Conservation (phyloP, 1,140 invertebrate species). For the Zophobas atratus region DNA sequence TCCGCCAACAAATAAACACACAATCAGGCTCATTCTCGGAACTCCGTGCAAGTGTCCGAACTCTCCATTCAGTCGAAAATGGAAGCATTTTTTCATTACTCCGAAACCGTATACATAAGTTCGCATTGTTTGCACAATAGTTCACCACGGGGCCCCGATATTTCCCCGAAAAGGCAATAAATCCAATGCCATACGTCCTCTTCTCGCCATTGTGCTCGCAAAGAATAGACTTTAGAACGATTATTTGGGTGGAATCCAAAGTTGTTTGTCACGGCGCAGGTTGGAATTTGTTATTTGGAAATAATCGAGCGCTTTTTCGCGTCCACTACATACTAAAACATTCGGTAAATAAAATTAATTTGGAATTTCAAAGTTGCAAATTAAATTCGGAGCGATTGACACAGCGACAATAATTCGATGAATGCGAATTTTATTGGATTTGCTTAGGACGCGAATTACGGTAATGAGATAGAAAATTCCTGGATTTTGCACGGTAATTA, state of each 20-base stretch:
- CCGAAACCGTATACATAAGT: not conserved
- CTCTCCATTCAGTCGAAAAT: too few species aligned
- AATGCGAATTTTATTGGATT: not conserved
- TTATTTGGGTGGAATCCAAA: constrained; percentile 18
- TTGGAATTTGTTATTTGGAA: constrained; percentile 23
- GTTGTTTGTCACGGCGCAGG: constrained; percentile 25
- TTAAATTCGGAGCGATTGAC: constrained; percentile 16
- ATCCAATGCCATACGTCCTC: constrained; percentile 6
- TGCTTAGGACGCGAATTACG: constrained; percentile 9
- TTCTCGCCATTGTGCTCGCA: constrained; percentile 6
- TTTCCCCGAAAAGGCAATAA: constrained; percentile 38
- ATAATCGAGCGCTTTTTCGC: constrained; percentile 11
- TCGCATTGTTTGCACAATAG: constrained; percentile 24
- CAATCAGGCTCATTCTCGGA: too few species aligned
- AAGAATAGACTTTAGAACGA: constrained; percentile 15
- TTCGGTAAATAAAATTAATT: constrained; percentile 33
- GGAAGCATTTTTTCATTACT: not conserved
- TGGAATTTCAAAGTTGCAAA: constrained; percentile 20
- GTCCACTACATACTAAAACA: not conserved
- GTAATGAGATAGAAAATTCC: not conserved
- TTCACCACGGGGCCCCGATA: constrained; percentile 18
- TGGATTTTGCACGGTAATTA: too few species aligned
- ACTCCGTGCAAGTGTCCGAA: too few species aligned
- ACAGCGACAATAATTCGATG: constrained; percentile 21
- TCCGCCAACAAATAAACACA: too few species aligned